Evolutionary conservation across 2,888 invertebrate genomes (phyloP), one percentile per base, ranked within the genome.

Genomic region (Rutpela maculata): DNA sequence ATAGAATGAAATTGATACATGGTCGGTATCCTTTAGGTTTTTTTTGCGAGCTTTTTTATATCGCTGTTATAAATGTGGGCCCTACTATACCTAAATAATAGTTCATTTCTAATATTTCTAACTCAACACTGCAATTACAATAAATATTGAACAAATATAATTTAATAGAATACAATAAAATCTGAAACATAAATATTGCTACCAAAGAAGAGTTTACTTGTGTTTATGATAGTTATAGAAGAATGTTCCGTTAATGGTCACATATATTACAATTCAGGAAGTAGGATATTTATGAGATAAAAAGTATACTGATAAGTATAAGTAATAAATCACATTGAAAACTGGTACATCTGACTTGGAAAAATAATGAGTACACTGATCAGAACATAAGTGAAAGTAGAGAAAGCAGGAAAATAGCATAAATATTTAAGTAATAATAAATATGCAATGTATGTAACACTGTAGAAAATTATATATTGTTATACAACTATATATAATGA

Each of bases 391-490:
- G 68, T 57, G 68, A 69, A 69, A 69, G 68, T 69, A 17, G 75
- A 26, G 43, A 70, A 75, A 74, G 17, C 56, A 10, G 26, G 76
- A 72, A 60, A 50, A 67, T n/a, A 18, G 12, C 43, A n/a, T n/a
- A 72, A 59, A 60, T 38, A 55, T 18, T 43, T n/a, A n/a, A n/a
- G n/a, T n/a, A n/a, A n/a, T n/a, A n/a, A 18, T 70, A 26, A 26
- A 67, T 55, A 66, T 35, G 15, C 50, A 22, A 19, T 6, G 68
- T 15, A 31, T 26, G 26, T 43, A 62, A 15, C 31, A 62, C 26
- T 43, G 15, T 26, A 4, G 15, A 15, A 26, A 11, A 62, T 31
- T 62, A 62, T 62, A 26, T 15, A 26, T 15, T 43, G 43, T 43
- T 43, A 43, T 15, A 43, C 15, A 43, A 43, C 43, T 15, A 15